phyloP scores from a whole-genome alignment of 2,797 vertebrate species.

The Poecile montanus region DNA sequence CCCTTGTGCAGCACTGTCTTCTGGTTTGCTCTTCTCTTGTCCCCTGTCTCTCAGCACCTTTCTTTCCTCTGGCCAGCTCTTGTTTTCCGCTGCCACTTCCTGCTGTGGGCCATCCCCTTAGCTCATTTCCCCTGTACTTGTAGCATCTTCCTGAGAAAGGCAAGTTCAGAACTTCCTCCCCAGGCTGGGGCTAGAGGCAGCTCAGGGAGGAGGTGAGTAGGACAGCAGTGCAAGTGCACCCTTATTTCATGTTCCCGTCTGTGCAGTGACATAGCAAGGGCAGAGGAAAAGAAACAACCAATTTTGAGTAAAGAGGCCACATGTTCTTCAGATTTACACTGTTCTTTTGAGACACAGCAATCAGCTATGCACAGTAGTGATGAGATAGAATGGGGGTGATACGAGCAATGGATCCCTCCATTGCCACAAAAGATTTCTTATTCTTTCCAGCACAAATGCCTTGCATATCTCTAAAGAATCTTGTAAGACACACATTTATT shows the following conservation, averaged over 20 bases:
- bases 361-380: not conserved
- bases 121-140: not conserved
- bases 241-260: not conserved
- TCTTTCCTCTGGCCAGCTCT: not conserved
- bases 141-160: not conserved
- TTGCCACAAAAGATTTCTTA: not conserved
- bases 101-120: not conserved
- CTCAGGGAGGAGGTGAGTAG: not conserved
- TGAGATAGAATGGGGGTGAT: not conserved
- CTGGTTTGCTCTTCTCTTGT: not conserved
- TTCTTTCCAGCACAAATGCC: not conserved
- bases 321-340: rapidly evolving
- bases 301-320: not conserved
- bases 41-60: not conserved
- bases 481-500: not conserved
- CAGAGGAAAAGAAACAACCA: not conserved
- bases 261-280: not conserved
- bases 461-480: not conserved
- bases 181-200: not conserved
- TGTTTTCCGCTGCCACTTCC: not conserved
- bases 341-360: not conserved
- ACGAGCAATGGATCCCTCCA: not conserved
- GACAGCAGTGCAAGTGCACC: not conserved
- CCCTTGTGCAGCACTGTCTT: not conserved
- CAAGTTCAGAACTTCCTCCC: not conserved